Base-by-base conservation (phyloP, 1,140 invertebrate species). In the Drosophila tani region DNA sequence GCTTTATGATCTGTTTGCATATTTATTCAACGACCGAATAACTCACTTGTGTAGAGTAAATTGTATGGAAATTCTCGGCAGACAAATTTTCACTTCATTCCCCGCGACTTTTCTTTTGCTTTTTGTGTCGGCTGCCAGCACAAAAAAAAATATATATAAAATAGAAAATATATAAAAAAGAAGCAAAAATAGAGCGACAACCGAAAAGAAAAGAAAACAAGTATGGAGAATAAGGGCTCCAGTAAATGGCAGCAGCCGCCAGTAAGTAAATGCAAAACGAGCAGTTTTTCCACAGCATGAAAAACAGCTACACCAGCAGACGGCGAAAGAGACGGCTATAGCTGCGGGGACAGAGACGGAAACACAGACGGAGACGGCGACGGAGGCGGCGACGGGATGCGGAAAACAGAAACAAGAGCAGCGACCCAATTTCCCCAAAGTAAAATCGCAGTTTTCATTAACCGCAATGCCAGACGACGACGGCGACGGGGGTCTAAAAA, bases 391-490 rank as follows among this genome's bases (percentile, higher is more conserved):
- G 47, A 32, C 46, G 21, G 38, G 21, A 15, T 14, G 51, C 77
- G 63, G 58, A 71, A 62, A 79, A 58, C 69, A 19, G 69, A 75
- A 75, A 74, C 69, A 75, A 75, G 66, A 78, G 62, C 73, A 40
- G 75, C 77, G 84, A 90, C 84, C 84, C 84, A 87, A 88, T 84
- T 87, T 84, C 43, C 43, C 53, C 68, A 58, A 80, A 68, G 81
- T 83, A 88, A 87, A 87, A 87, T 88, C 84, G 73, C 81, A 71
- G 77, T 75, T 84, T 87, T 87, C 81, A 87, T 87, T 87, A 87
- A 90, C 84, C 80, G 68, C 65, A 82, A 69, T 66, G 75, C 67
- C 83, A 86, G 80, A 80, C 82, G 35, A 12, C 35, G 80, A 51
- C 65, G 55, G 59, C 49, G 80, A 64, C 45, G 29, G 41, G 27